Evolutionary conservation across 2,113 vertebrate genomes (phyloP), one percentile per base, ranked within the genome.

Genomic region (Phyllopteryx taeniolatus): DNA sequence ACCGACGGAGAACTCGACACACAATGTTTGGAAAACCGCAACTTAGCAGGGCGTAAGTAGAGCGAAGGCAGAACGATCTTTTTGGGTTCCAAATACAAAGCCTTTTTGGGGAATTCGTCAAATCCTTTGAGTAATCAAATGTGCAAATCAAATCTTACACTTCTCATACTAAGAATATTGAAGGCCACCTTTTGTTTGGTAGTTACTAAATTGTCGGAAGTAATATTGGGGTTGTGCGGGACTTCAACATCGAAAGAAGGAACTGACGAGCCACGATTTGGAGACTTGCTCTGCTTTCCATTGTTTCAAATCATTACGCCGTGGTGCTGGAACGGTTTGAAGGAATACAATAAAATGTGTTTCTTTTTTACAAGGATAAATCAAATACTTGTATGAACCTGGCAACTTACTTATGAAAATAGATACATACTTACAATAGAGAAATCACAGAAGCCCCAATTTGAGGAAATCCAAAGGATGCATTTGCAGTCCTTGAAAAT

Each of bases 1-100:
- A n/a, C 77, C 82, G 77, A 85, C 79, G 78, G 86, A 71, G 76
- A 81, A 78, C 80, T 62, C 77, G 84, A 86, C 82, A 87, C 83
- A 83, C 54, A 67, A 72, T 83, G 82, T 74, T 71, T 74, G 71
- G 63, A 68, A 80, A 81, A 79, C 14, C 64, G 14, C 64, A 19
- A 66, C 43, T 31, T 35, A 22, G n/a, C 46, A 46, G 14, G 64
- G 35, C 20, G n/a, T 11, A 46, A 46, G 42, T 46, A 14, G 42
- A 65, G 33, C 17, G 12, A 12, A 9, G 13, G 11, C 6, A 15
- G 20, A 47, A 46, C n/a, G 3, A 27, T 43, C 14, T 31, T 15
- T 33, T 61, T 9, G 59, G 14, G 27, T 59, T 56, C 1, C 53
- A 4, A 56, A n/a, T 9, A 9, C 12, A 59, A 59, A 31, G 0